Evolutionary conservation across 2,797 vertebrate species (phyloP), one percentile per base, ranked within the genome.

Genomic region (Scarus forsteni): DNA sequence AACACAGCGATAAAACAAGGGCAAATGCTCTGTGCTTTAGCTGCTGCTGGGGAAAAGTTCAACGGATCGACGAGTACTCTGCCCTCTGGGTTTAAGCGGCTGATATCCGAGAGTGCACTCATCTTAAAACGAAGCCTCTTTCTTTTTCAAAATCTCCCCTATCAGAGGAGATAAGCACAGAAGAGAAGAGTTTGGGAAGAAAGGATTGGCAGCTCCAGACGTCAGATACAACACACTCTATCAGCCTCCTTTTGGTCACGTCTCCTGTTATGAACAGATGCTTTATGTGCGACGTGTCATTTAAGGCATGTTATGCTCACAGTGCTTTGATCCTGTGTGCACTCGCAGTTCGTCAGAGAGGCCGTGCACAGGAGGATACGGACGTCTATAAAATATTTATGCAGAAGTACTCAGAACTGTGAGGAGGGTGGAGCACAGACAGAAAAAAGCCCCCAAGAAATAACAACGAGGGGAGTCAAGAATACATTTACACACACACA

Each of bases 351-450:
- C 77, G 73, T 75, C 72, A 73, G 77, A 34, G 62, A 72, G 74
- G 64, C 79, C 82, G 89, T 74, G 83, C 75, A 84, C 80, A 49
- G 60, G 81, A 83, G 80, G 68, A 75, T 78, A 78, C 63, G 55
- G 73, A 80, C 18, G 58, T 75, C 60, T 40, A 88, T 91, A 74
- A 90, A 93, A 90, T 90, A 92, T 92, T 91, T 71, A 92, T 92
- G 85, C n/a, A 46, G 36, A 81, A 85, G 78, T 90, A 84, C 85
- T 90, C 83, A 83, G 80, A 89, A 80, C 78, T 85, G 74, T 72
- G 77, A 91, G 73, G 83, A 89, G 74, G 80, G 79, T 52, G 79
- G 75, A 84, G 77, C 81, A 79, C 78, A 89, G 84, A 85, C 79
- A 85, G 80, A 51, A 73, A 75, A 77, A 79, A 69, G 64, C 72